phyloP scores from a whole-genome alignment of 64 coral and sea anemone genomes.

The Trachythela sp. region DNA sequence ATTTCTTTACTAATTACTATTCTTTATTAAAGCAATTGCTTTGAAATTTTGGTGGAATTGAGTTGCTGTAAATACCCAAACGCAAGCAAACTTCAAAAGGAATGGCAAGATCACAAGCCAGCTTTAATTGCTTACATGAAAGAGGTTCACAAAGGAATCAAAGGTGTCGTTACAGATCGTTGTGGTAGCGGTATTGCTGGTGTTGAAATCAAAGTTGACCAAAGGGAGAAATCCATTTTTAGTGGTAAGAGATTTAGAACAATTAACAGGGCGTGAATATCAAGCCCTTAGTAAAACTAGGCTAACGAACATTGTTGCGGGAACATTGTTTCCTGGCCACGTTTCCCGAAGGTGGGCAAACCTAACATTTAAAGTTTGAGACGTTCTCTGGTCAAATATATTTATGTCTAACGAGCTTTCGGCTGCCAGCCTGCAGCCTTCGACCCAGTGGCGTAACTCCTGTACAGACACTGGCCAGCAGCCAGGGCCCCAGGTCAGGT shows the following conservation, averaged over 20 bases:
- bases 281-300: no score
- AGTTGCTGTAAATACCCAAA: slow-evolving; percentile 86
- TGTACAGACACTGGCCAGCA: no score
- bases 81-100: slow-evolving; percentile 39
- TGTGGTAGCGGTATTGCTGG: slow-evolving; percentile 51
- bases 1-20: no score
- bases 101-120: slow-evolving; percentile 75
- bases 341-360: no score
- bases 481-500: no score
- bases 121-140: slow-evolving; percentile 71
- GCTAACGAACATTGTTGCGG: no score
- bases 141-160: slow-evolving; percentile 87
- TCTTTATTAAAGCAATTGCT: slow-evolving; percentile 70
- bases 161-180: slow-evolving; percentile 66
- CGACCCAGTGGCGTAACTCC: no score
- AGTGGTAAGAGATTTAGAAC: slow-evolving; percentile 62
- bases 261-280: background rate
- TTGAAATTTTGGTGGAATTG: slow-evolving; percentile 88
- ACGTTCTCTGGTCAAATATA: no score
- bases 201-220: slow-evolving; percentile 56
- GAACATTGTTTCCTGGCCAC: no score
- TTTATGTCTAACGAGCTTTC: no score
- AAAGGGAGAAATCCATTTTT: slow-evolving; percentile 35
- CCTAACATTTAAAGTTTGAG: no score
- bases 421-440: no score